Conservation (phyloP, 1,140 invertebrate genomes). For the Leptonema lineaticorne region DNA sequence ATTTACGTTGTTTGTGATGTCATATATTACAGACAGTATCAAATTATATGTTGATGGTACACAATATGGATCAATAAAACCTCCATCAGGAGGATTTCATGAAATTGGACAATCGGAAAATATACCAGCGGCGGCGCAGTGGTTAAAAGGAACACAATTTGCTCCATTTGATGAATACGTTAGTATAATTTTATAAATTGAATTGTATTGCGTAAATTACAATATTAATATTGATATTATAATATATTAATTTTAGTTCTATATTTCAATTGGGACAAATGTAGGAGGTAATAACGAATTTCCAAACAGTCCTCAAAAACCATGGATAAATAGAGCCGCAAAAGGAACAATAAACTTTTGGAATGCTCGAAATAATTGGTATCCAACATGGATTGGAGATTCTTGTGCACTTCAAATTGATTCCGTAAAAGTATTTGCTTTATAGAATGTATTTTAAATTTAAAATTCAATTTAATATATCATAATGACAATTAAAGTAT, state of each 20-base stretch:
- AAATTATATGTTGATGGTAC: conserved; percentile 48
- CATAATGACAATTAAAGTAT: too few relatives aligned
- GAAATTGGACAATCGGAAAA: conserved; percentile 42
- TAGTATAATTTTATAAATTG: too few relatives aligned
- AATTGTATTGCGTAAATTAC: too few relatives aligned
- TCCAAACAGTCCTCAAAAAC: conserved; percentile 64
- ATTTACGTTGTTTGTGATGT: too few relatives aligned
- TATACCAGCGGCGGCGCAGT: conserved; percentile 44
- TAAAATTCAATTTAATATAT: too few relatives aligned
- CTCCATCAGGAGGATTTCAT: conserved; percentile 49
- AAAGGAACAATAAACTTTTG: conserved; percentile 63
- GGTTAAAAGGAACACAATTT: conserved; percentile 53
- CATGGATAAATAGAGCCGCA: conserved; percentile 65
- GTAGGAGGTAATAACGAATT: conserved; percentile 74
- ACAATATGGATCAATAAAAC: conserved; percentile 45
- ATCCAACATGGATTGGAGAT: conserved; percentile 59
- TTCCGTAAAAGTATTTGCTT: conserved; percentile 59
- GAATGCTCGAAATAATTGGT: conserved; percentile 59
- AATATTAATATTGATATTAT: too few relatives aligned
- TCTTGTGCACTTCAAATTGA: conserved; percentile 61
- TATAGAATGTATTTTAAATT: too few relatives aligned
- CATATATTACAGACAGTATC: conserved; percentile 47
- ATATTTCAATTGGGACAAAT: conserved; percentile 69
- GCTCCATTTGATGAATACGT: conserved; percentile 76
- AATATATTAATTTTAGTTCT: conserved; percentile 76